These are phyloP conservation scores for Pycnonotus jocosus DNA, from an alignment of 2,113 vertebrate genomes.

Conservation along the genomic window DNA sequence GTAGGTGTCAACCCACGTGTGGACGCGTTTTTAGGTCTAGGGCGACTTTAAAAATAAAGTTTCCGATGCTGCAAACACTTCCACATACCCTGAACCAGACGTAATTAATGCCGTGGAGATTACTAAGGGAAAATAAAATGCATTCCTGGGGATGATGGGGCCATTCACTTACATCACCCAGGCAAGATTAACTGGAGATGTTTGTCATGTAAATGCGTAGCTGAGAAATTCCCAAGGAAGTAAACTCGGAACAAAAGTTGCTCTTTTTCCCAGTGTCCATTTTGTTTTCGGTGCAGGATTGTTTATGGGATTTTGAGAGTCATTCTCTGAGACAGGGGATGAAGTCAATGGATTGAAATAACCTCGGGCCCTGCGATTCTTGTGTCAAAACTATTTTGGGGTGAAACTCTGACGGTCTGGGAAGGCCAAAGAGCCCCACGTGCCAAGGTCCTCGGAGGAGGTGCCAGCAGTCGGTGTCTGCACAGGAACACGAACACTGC, in stretches of 20 bases:
- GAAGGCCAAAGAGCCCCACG: neutral
- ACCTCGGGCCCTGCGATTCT: neutral
- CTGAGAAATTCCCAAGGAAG: neutral
- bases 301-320: neutral
- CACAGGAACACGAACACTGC: neutral
- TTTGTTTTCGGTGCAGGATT: neutral
- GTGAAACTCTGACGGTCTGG: neutral
- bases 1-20: neutral
- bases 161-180: neutral
- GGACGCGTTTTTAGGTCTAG: rapidly evolving
- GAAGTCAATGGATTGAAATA: neutral
- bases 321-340: neutral
- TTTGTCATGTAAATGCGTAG: neutral
- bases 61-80: neutral
- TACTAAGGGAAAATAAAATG: neutral
- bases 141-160: neutral
- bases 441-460: neutral
- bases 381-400: neutral
- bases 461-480: neutral
- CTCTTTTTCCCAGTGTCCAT: neutral
- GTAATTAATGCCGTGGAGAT: neutral
- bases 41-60: neutral
- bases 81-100: neutral
- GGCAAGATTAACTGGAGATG: neutral
- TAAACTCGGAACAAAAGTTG: neutral